Conservation (phyloP, 2,113 vertebrate species). For the Meles meles region DNA sequence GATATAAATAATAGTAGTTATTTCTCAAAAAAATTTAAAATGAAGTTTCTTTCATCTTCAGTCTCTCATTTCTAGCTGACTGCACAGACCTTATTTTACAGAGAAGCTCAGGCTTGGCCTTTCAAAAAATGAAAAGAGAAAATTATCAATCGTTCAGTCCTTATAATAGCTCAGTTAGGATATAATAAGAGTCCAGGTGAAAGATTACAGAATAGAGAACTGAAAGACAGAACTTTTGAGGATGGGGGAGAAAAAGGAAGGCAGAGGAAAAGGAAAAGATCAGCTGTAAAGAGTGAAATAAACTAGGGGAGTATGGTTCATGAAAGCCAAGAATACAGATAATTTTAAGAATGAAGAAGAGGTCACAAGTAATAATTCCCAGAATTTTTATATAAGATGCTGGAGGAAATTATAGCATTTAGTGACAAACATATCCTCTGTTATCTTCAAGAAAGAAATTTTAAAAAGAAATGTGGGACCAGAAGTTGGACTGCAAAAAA, state of each 20-base stretch:
- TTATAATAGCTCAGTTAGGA: not conserved
- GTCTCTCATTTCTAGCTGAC: not conserved
- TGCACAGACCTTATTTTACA: not conserved
- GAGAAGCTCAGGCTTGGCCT: not conserved
- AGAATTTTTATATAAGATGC: not conserved
- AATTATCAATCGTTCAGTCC: not conserved
- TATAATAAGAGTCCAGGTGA: not conserved
- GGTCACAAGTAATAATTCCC: not conserved
- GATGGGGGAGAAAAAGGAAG: not conserved
- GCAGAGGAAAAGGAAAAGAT: not conserved
- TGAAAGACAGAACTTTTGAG: not conserved
- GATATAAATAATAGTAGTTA: not conserved
- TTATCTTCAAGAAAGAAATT: not conserved
- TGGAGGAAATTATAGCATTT: not conserved
- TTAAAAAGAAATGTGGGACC: not conserved
- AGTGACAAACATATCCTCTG: not conserved
- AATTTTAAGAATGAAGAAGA: not conserved
- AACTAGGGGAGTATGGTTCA: not conserved
- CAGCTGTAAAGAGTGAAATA: not conserved
- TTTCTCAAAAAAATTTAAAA: not conserved
- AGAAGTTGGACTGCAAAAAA: not conserved
- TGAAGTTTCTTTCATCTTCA: not conserved
- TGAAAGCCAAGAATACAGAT: not conserved
- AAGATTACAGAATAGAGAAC: not conserved
- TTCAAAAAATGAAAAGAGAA: not conserved